Evolutionary conservation across 2,797 vertebrate genomes (phyloP), one percentile per base, ranked within the genome.

Genomic region (Manis javanica): DNA sequence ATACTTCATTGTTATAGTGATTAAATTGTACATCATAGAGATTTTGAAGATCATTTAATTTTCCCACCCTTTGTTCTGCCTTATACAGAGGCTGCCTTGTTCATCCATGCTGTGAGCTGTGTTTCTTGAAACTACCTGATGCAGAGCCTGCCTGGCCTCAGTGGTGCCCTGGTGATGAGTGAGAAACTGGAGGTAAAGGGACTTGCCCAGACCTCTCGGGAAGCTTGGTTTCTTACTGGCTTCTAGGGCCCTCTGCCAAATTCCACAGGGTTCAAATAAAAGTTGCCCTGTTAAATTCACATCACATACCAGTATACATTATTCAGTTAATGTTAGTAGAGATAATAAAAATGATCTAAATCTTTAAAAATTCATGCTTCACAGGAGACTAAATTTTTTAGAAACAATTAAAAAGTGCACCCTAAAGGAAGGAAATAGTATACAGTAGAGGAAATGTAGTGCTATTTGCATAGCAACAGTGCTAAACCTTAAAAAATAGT

Each of bases 401-500:
- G 68, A 87, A 74, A 31, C 23, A 24, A 68, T 82, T 97, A 87
- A 51, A 72, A 96, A 93, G 90, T 68, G 8, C 23, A 49, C 5
- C 19, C 87, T 46, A 85, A 90, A 87, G 37, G 55, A 69, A 95
- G 42, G 61, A 87, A 57, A 37, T 29, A n/a, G 46, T 59, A n/a
- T 14, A 79, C 24, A 82, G 34, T 31, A 68, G 31, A 94, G 31
- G 84, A 61, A 69, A 84, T 12, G 1, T 31, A 31, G 42, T 13
- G 57, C 49, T 59, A 23, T 82, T 85, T 82, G 34, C 53, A 71
- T 49, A 91, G 46, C 19, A 61, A n/a, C 18, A 46, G 31, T 31
- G 23, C 42, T 49, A 90, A 69, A 42, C 14, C 37, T 79, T 55
- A 2, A 5, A 39, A 77, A 84, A 49, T 39, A 39, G 37, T 39